These are phyloP conservation scores for Myiagra hebetior DNA, from an alignment of 2,113 vertebrate genomes.

Conservation along the genomic window DNA sequence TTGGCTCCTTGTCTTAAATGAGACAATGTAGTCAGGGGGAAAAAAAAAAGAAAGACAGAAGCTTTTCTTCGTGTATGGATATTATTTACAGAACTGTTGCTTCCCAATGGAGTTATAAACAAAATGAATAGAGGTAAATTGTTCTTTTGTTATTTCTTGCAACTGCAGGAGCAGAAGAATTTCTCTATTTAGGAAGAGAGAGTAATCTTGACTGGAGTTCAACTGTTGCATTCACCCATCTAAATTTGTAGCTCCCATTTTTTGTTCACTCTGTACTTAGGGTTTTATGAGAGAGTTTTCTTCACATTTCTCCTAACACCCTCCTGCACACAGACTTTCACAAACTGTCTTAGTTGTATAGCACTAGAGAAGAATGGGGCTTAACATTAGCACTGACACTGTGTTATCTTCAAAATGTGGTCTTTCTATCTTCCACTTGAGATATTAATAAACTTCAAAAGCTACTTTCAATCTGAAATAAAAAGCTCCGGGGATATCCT, in stretches of 20 bases:
- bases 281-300: conserved; percentile 1
- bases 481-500: conserved; percentile 36
- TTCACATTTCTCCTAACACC: conserved; percentile 2
- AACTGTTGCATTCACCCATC: neutral
- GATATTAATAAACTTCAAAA: conserved; percentile 54
- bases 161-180: conserved; percentile 6
- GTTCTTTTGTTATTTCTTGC: neutral
- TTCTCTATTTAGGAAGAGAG: neutral
- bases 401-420: conserved; percentile 42
- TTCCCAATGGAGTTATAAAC: conserved; percentile 6
- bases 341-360: neutral
- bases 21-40: neutral
- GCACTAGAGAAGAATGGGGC: conserved; percentile 11
- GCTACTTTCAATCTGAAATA: conserved; percentile 17
- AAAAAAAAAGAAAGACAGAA: neutral
- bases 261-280: neutral
- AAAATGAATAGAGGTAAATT: neutral
- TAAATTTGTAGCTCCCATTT: neutral
- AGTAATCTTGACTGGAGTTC: neutral
- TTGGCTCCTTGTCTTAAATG: neutral
- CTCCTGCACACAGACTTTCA: neutral
- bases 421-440: conserved; percentile 40
- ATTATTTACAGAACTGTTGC: conserved; percentile 6
- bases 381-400: conserved; percentile 38
- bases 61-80: neutral